These are phyloP conservation scores for Meloidogyne hapla DNA, from an alignment of 1,140 invertebrate species.

Conservation along the genomic window DNA sequence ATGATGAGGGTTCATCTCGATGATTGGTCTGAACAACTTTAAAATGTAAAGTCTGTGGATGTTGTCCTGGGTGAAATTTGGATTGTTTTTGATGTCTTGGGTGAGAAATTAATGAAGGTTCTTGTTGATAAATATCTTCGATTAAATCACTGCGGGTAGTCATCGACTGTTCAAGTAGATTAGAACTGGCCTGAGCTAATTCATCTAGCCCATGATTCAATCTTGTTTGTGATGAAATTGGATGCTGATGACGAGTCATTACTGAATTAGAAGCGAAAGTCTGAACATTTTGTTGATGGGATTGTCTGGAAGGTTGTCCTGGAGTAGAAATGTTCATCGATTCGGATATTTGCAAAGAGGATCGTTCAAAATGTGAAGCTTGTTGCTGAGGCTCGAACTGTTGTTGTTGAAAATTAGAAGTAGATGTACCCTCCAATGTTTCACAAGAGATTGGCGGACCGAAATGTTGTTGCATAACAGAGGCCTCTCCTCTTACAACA, in stretches of 20 bases:
- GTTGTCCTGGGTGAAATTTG: neutral
- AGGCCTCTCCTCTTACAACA: conserved; percentile 10
- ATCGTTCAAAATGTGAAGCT: neutral
- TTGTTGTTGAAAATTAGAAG: neutral
- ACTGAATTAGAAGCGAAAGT: neutral
- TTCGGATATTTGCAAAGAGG: neutral
- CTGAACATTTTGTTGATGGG: neutral
- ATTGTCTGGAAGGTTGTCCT: neutral
- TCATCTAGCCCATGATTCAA: neutral
- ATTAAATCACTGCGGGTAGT: neutral
- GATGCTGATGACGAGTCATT: neutral
- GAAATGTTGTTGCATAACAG: conserved; percentile 14
- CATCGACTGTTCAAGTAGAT: conserved; percentile 4
- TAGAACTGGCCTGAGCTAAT: conserved; percentile 15
- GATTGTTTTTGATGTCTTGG: neutral
- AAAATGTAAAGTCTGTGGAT: conserved; percentile 15
- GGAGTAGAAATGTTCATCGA: neutral
- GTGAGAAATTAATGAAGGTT: neutral
- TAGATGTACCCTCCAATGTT: neutral
- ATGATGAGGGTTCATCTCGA: neutral
- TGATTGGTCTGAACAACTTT: conserved; percentile 24
- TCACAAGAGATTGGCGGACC: neutral
- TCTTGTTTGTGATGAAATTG: neutral
- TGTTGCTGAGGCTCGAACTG: neutral
- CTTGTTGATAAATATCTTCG: neutral